These are phyloP conservation scores for Phalanger gymnotis DNA, from an alignment of 2,797 vertebrate species.

Conservation along the genomic window DNA sequence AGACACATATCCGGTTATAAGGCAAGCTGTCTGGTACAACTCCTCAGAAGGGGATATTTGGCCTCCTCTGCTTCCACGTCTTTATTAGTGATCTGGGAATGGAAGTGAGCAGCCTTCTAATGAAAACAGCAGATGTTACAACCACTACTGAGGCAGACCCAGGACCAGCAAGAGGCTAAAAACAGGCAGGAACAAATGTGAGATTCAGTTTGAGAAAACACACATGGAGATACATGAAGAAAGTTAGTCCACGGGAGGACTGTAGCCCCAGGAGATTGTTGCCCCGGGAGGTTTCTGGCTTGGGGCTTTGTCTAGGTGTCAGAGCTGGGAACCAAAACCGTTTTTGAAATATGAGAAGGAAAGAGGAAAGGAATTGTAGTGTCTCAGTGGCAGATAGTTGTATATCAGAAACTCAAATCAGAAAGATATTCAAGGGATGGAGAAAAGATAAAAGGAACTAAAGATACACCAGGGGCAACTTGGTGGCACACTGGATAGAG, in stretches of 20 bases:
- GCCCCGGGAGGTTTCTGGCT: not conserved
- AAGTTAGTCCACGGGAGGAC: not conserved
- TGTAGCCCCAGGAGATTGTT: not conserved
- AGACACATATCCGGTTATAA: slow-evolving; percentile 36
- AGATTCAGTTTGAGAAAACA: not conserved
- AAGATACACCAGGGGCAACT: not conserved
- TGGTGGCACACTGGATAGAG: not conserved
- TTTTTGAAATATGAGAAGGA: not conserved
- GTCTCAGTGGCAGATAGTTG: not conserved
- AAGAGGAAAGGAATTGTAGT: not conserved
- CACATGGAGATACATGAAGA: not conserved
- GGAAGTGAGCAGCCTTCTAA: slow-evolving; percentile 38
- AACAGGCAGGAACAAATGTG: not conserved
- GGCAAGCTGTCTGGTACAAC: slow-evolving; percentile 17
- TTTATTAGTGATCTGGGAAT: slow-evolving; percentile 51
- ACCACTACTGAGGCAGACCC: not conserved
- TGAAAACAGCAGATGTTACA: slow-evolving; percentile 68
- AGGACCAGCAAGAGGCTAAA: not conserved
- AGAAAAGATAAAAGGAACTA: slow-evolving; percentile 8
- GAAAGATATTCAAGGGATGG: not conserved
- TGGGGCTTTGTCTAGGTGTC: not conserved
- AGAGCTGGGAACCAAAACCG: not conserved
- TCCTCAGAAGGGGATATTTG: not conserved
- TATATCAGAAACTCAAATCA: not conserved
- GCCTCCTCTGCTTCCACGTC: slow-evolving; percentile 23